phyloP scores from a whole-genome alignment of 2,797 vertebrate genomes.

The Labroides dimidiatus region DNA sequence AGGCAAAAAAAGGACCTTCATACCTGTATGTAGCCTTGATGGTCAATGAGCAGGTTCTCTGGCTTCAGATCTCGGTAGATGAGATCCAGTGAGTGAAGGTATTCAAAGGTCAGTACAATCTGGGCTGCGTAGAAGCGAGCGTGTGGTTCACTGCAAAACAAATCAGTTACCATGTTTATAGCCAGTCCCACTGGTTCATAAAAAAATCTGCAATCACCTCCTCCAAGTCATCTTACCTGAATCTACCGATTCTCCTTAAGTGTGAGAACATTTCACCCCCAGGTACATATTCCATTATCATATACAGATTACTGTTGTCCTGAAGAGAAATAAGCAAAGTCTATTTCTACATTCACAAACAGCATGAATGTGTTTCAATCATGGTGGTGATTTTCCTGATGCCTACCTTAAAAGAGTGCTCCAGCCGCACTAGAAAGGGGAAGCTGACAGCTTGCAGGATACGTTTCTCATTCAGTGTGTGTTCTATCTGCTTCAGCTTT shows the following conservation, averaged over 20 bases:
- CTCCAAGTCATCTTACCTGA: constrained; percentile 83
- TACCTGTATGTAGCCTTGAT: constrained; percentile 95
- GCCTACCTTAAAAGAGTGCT: constrained; percentile 93
- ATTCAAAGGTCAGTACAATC: constrained; percentile 96
- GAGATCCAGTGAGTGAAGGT: constrained; percentile 95
- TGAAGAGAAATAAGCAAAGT: constrained; percentile 52
- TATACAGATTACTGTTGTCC: constrained; percentile 96
- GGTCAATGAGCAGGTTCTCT: constrained; percentile 95
- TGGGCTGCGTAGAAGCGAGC: constrained; percentile 95
- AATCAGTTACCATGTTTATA: constrained; percentile 27
- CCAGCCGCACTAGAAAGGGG: constrained; percentile 92
- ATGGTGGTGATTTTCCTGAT: not conserved
- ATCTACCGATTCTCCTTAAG: constrained; percentile 93
- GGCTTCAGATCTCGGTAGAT: constrained; percentile 97
- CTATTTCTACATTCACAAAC: constrained; percentile 1
- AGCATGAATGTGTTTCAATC: not conserved
- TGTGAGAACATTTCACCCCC: constrained; percentile 98
- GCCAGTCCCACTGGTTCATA: not conserved
- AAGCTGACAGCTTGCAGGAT: constrained; percentile 95
- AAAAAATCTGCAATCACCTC: not conserved
- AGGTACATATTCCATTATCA: constrained; percentile 96
- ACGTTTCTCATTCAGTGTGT: constrained; percentile 95
- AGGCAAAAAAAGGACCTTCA: not conserved
- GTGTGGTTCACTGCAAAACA: constrained; percentile 89
- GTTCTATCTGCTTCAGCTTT: constrained; percentile 96